Conservation (phyloP, 2,797 vertebrate species). For the Merluccius polli region DNA sequence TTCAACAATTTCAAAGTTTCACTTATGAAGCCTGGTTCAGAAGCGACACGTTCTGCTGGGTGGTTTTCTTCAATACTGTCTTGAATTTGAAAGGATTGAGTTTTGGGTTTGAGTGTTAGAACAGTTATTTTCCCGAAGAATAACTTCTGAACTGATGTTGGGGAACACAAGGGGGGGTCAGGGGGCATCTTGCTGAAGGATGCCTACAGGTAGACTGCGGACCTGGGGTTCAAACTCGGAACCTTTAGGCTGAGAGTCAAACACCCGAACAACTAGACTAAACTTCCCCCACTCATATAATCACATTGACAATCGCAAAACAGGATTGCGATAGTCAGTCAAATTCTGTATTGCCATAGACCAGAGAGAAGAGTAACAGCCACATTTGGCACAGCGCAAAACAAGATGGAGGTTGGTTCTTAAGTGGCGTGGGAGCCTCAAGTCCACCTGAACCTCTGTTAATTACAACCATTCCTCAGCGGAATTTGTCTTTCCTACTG, state of each 20-base stretch:
- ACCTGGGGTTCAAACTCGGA: neutral
- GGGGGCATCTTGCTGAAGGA: no score
- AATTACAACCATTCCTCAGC: constrained; percentile 2
- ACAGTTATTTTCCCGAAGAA: neutral
- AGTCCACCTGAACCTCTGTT: neutral
- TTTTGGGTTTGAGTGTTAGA: neutral
- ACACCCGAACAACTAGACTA: neutral
- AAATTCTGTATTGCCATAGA: neutral
- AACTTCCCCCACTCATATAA: neutral
- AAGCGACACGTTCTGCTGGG: neutral
- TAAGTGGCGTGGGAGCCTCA: neutral
- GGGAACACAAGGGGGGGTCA: neutral
- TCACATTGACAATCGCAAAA: neutral
- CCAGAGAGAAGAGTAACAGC: neutral
- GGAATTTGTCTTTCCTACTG: neutral
- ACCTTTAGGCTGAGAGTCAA: neutral
- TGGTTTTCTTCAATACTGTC: neutral
- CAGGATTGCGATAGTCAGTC: neutral
- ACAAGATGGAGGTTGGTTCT: neutral
- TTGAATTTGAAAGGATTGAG: neutral
- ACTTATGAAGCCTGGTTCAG: neutral
- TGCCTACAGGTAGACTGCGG: no score
- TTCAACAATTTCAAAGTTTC: neutral
- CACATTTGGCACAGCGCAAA: neutral
- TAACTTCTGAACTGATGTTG: neutral